Conservation (phyloP, 2,797 vertebrate genomes). For the Characodon lateralis region DNA sequence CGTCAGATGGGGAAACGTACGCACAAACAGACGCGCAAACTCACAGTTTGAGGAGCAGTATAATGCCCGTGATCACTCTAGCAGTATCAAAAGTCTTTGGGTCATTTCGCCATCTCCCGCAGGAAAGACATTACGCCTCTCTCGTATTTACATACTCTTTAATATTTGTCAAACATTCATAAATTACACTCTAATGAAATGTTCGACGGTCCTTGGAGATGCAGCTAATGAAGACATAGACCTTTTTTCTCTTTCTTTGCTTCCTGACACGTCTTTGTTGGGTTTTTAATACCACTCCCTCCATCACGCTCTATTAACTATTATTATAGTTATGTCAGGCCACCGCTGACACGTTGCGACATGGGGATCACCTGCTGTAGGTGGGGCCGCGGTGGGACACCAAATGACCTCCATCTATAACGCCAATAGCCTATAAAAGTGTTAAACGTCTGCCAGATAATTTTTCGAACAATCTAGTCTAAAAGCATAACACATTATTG, state of each 20-base stretch:
- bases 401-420: constrained; percentile 77
- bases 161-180: constrained; percentile 99
- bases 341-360: constrained; percentile 90
- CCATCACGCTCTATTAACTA: constrained; percentile 94
- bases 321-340: constrained; percentile 89
- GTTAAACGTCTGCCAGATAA: constrained; percentile 31
- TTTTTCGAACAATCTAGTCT: not conserved
- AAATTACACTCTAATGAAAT: constrained; percentile 99
- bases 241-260: constrained; percentile 76
- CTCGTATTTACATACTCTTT: constrained; percentile 99
- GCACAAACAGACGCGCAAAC: constrained; percentile 82
- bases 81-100: constrained; percentile 93
- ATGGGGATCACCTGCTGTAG: constrained; percentile 91
- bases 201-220: constrained; percentile 95
- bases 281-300: constrained; percentile 90
- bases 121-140: constrained; percentile 97
- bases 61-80: constrained; percentile 96
- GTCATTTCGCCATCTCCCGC: constrained; percentile 99
- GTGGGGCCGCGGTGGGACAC: constrained; percentile 76
- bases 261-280: constrained; percentile 87
- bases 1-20: constrained; percentile 90
- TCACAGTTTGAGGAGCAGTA: constrained; percentile 94
- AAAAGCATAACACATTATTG: not conserved
- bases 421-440: constrained; percentile 51
- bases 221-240: constrained; percentile 95